A percentile compares a stretch with the other conserved stretches of the same genome.
Conservation (phyloP, 2,113 vertebrate species). For the Chaetops frenatus region DNA sequence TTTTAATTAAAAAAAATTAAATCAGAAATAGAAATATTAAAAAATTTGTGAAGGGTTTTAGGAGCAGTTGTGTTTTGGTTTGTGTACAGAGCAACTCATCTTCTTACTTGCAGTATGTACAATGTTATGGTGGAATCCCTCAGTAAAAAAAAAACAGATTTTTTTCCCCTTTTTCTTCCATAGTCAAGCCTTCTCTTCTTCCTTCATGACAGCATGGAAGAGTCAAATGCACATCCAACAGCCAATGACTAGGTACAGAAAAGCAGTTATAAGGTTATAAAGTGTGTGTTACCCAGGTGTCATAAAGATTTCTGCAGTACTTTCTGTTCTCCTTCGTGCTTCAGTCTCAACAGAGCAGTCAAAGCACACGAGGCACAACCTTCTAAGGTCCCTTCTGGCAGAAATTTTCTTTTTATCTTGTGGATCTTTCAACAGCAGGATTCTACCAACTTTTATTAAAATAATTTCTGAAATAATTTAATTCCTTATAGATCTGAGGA, state of each 20-base stretch:
- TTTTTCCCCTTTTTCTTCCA: background rate
- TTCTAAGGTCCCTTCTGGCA: background rate
- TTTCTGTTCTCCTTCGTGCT: background rate
- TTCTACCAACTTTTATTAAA: background rate
- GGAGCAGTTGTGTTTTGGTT: background rate
- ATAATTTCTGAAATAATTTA: background rate
- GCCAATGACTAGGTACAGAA: background rate
- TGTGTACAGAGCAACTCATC: rapidly evolving
- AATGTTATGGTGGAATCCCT: background rate
- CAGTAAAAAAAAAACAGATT: background rate
- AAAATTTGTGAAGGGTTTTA: background rate
- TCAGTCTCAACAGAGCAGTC: background rate
- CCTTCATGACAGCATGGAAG: background rate
- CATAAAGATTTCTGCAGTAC: rapidly evolving
- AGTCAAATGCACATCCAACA: rapidly evolving
- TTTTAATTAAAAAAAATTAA: background rate
- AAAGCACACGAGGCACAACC: background rate
- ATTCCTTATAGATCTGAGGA: background rate
- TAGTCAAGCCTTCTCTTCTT: background rate
- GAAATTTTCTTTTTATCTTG: background rate
- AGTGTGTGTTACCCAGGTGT: background rate
- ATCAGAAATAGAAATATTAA: background rate
- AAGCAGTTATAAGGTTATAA: background rate
- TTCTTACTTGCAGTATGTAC: background rate
- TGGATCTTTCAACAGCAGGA: background rate